Conservation (phyloP, 2,113 vertebrate genomes). For the Oceanites oceanicus region DNA sequence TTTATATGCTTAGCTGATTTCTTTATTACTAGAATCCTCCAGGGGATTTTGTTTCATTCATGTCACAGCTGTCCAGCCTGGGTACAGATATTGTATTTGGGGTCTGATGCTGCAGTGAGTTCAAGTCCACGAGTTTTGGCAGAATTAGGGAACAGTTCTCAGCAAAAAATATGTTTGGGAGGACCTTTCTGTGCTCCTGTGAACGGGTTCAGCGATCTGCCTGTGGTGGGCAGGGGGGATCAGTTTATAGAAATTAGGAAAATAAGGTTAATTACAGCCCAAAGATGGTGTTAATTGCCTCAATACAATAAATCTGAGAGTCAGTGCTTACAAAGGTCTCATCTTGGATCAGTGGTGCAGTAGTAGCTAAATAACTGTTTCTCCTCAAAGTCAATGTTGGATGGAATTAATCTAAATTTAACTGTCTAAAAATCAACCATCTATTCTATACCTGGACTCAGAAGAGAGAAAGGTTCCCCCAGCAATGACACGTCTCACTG, state of each 20-base stretch:
- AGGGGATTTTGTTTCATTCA: conserved; percentile 11
- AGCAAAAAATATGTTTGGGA: not conserved
- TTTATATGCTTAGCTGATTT: not conserved
- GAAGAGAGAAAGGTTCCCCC: not conserved
- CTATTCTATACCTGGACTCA: not conserved
- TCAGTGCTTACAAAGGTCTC: not conserved
- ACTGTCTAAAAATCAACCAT: not conserved
- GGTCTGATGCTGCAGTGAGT: not conserved
- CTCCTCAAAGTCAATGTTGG: not conserved
- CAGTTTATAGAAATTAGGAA: not conserved
- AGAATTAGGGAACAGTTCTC: not conserved
- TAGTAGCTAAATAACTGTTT: not conserved
- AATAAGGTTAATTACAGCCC: not conserved
- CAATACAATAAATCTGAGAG: not conserved
- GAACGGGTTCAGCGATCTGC: not conserved
- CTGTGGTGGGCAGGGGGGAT: not conserved
- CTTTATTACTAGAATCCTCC: not conserved
- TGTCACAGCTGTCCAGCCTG: not conserved
- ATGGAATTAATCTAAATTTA: not conserved
- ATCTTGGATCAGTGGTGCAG: not conserved
- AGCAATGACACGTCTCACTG: not conserved
- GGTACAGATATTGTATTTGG: not conserved
- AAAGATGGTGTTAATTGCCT: not conserved
- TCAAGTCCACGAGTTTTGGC: not conserved
- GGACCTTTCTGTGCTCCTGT: not conserved